phyloP scores from a whole-genome alignment of 2,888 invertebrate species.

The Liodrosophila aerea region DNA sequence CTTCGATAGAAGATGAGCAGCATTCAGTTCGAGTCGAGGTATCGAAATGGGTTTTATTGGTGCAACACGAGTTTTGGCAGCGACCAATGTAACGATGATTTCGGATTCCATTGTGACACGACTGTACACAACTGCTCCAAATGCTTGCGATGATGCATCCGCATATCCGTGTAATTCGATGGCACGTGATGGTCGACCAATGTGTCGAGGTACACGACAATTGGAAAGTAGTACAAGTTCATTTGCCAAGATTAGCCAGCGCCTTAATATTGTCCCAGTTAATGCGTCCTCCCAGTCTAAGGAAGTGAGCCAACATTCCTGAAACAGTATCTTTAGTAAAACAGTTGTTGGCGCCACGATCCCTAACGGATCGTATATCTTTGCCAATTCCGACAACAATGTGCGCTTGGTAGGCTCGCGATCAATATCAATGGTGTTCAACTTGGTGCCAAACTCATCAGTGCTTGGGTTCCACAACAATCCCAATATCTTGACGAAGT shows the following conservation, averaged over 20 bases:
- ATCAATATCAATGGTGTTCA: background rate
- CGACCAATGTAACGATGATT: background rate
- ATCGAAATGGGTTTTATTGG: slow-evolving; percentile 4
- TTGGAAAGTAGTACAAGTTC: background rate
- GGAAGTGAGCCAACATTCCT: slow-evolving; percentile 1
- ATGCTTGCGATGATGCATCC: no score
- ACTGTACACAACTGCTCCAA: slow-evolving; percentile 1
- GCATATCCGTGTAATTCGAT: no score
- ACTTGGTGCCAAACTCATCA: no score
- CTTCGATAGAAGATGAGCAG: no score
- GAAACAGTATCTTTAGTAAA: background rate
- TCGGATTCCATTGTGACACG: background rate
- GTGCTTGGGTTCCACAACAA: no score
- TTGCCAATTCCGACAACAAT: no score
- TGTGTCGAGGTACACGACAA: no score
- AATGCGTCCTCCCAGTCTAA: background rate
- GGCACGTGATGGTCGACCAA: no score
- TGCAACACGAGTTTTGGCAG: background rate
- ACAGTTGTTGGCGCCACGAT: slow-evolving; percentile 1
- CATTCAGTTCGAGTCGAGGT: slow-evolving; percentile 4
- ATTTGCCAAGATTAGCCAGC: slow-evolving; percentile 1
- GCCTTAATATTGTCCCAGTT: background rate
- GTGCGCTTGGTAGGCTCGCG: no score
- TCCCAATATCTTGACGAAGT: no score
- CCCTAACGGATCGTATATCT: background rate